Conservation (phyloP, 2,113 vertebrate species). For the Lathamus discolor region DNA sequence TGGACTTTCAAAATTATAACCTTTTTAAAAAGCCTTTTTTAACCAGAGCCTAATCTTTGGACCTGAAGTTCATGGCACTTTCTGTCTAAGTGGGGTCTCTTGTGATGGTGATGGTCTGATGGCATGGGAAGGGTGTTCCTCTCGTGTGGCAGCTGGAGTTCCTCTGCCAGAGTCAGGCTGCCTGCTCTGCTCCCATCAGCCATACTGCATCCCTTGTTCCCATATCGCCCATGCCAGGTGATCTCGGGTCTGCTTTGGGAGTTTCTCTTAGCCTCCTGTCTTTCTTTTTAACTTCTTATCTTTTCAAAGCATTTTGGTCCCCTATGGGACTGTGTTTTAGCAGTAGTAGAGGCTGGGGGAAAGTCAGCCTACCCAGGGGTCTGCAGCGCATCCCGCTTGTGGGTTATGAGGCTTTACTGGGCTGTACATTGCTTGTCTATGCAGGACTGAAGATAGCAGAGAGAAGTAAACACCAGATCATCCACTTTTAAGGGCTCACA, state of each 20-base stretch:
- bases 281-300: neutral
- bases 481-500: neutral
- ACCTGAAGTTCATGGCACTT: neutral
- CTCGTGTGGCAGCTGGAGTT: neutral
- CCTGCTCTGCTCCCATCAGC: neutral
- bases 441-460: neutral
- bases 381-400: rapidly evolving
- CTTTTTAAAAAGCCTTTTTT: neutral
- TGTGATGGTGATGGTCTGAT: neutral
- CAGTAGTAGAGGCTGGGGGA: neutral
- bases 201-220: neutral
- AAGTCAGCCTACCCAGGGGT: neutral
- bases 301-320: neutral
- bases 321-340: neutral
- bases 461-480: neutral
- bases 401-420: neutral
- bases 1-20: neutral
- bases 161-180: neutral
- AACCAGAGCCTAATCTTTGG: neutral
- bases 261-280: neutral
- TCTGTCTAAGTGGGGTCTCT: neutral
- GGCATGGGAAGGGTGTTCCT: neutral
- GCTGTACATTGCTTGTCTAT: neutral
- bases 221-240: rapidly evolving
- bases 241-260: neutral